A percentile compares a stretch with the other conserved stretches of the same genome.
These are phyloP conservation scores for Cosmopolites sordidus DNA, from an alignment of 2,888 invertebrate genomes.

Conservation along the genomic window DNA sequence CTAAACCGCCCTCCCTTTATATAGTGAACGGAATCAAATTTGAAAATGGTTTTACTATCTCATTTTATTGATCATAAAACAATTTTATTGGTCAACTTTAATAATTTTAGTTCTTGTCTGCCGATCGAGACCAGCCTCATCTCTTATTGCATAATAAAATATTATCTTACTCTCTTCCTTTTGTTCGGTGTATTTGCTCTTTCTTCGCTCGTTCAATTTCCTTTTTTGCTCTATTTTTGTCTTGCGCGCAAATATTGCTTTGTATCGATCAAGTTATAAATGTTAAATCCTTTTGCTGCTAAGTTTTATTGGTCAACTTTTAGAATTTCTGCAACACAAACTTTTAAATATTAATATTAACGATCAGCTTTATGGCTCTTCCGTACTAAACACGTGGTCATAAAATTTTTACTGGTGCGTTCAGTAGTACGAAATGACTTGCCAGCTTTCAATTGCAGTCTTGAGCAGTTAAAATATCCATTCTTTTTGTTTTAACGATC, in stretches of 20 bases:
- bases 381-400: slow-evolving; percentile 18
- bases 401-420: slow-evolving; percentile 21
- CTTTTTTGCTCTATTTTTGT: too few relatives aligned
- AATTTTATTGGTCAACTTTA: slow-evolving; percentile 49
- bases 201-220: too few relatives aligned
- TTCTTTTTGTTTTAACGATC: not conserved
- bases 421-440: slow-evolving; percentile 8
- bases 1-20: too few relatives aligned
- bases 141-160: too few relatives aligned
- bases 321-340: slow-evolving; percentile 30
- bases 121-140: too few relatives aligned
- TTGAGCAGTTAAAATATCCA: not conserved
- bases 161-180: too few relatives aligned
- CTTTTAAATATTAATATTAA: slow-evolving; percentile 33
- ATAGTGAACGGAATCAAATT: too few relatives aligned
- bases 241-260: too few relatives aligned
- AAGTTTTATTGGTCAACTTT: slow-evolving; percentile 35
- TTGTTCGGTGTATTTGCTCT: too few relatives aligned
- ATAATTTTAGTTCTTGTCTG: slow-evolving; percentile 49
- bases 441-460: slow-evolving; percentile 2
- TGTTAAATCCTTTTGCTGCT: not conserved
- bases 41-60: slow-evolving; percentile 43
- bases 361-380: slow-evolving; percentile 28
- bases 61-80: slow-evolving; percentile 48
- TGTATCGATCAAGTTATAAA: slow-evolving; percentile 6